These are phyloP conservation scores for Arenaria interpres DNA, from an alignment of 2,113 vertebrate species.

Conservation along the genomic window DNA sequence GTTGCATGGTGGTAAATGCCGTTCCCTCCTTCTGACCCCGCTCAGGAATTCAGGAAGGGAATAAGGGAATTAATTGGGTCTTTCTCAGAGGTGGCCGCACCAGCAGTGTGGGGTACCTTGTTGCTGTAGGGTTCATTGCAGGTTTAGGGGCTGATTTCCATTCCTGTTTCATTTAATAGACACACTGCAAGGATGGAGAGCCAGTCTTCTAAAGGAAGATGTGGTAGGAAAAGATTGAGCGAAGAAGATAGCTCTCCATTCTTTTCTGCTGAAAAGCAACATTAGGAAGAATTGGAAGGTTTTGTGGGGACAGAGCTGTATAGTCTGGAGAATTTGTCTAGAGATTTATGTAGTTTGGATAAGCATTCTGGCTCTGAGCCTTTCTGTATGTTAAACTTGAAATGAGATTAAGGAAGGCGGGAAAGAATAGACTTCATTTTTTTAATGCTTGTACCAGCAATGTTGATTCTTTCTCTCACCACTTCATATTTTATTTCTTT, in stretches of 20 bases:
- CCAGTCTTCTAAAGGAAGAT: neutral
- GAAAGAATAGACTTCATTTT: neutral
- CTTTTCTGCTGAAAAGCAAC: neutral
- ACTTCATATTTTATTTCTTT: constrained; percentile 21
- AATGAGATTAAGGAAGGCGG: neutral
- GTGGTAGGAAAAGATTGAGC: neutral
- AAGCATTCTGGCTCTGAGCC: constrained; percentile 32
- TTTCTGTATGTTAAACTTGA: constrained; percentile 33
- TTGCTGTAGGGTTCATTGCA: neutral
- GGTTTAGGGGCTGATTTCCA: neutral
- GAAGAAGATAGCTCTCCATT: neutral
- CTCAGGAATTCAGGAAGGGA: constrained; percentile 26
- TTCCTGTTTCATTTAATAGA: neutral
- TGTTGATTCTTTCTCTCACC: constrained; percentile 20
- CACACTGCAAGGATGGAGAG: neutral
- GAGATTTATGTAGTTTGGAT: constrained; percentile 49
- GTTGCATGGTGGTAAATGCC: neutral
- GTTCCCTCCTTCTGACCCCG: neutral
- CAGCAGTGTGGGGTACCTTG: neutral
- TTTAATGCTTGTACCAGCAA: neutral
- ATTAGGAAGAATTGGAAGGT: neutral
- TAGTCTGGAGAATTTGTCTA: neutral
- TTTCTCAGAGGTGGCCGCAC: neutral
- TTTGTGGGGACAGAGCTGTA: neutral
- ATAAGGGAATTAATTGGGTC: neutral